A percentile compares a stretch with the other conserved stretches of the same genome.
phyloP scores from a whole-genome alignment of 2,888 invertebrate species.

The Ctena decussata region DNA sequence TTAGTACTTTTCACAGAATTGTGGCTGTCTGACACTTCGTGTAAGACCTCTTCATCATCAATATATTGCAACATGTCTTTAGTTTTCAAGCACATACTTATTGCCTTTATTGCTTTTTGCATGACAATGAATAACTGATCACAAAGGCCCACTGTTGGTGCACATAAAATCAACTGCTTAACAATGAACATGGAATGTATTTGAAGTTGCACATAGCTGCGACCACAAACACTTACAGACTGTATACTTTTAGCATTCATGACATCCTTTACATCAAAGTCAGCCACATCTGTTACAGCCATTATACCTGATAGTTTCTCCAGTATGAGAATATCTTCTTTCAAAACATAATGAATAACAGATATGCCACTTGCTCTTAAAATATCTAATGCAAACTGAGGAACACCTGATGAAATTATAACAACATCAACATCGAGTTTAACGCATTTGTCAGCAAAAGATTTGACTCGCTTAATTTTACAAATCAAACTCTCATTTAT shows the following conservation, averaged over 20 bases:
- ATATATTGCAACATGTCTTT: neutral
- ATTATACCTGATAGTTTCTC: slow-evolving; percentile 35
- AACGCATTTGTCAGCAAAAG: slow-evolving; percentile 50
- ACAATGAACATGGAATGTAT: neutral
- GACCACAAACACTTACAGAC: slow-evolving; percentile 49
- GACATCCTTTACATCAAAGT: slow-evolving; percentile 27
- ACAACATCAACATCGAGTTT: slow-evolving; percentile 48
- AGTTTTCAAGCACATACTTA: slow-evolving; percentile 27
- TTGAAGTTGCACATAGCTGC: slow-evolving; percentile 39
- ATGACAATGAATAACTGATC: slow-evolving; percentile 51
- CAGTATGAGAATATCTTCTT: slow-evolving; percentile 66
- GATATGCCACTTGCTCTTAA: slow-evolving; percentile 61
- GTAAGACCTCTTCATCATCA: no score
- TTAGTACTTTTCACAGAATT: no score
- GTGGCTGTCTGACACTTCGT: no score
- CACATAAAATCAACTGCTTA: slow-evolving; percentile 63
- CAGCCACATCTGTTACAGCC: slow-evolving; percentile 29
- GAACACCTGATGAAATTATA: slow-evolving; percentile 66
- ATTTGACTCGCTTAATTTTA: slow-evolving; percentile 28
- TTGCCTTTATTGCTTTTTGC: slow-evolving; percentile 60
- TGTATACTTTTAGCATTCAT: slow-evolving; percentile 8
- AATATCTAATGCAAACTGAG: slow-evolving; percentile 66
- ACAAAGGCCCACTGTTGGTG: slow-evolving; percentile 69
- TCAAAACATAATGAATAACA: slow-evolving; percentile 65
- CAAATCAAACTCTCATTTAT: slow-evolving; percentile 13